Conservation (phyloP, 2,888 invertebrate genomes). For the Diogma glabrata region DNA sequence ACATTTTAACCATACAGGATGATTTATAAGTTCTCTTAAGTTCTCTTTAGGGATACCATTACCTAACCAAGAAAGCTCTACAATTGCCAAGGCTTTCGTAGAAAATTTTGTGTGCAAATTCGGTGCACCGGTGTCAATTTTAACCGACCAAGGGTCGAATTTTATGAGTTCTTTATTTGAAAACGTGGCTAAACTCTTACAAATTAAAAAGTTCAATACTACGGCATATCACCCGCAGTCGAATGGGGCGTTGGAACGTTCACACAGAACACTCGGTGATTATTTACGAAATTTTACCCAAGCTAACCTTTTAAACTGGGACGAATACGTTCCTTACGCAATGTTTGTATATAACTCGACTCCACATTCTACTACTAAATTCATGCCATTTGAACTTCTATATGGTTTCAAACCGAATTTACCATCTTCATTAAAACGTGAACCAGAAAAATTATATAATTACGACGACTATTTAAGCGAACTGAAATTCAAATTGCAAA, state of each 20-base stretch:
- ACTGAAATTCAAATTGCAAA: too few relatives aligned
- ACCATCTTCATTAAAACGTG: conserved; percentile 20
- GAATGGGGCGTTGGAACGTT: too few relatives aligned
- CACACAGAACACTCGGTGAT: conserved; percentile 24
- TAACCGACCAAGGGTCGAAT: neutral
- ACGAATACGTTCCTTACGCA: conserved; percentile 23
- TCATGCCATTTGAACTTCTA: conserved; percentile 27
- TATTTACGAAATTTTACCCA: conserved; percentile 25
- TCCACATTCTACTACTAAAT: conserved; percentile 25
- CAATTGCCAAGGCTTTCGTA: conserved; percentile 21
- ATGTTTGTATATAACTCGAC: conserved; percentile 26
- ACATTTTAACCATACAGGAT: conserved; percentile 28
- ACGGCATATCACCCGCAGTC: too few relatives aligned
- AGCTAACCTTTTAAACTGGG: conserved; percentile 24
- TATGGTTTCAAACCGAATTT: conserved; percentile 27
- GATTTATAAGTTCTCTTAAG: conserved; percentile 28
- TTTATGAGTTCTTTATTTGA: too few relatives aligned
- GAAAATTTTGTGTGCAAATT: neutral
- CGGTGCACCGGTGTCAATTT: neutral
- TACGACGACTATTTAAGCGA: conserved; percentile 21
- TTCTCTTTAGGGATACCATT: conserved; percentile 25
- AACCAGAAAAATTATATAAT: conserved; percentile 17
- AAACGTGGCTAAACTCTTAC: too few relatives aligned
- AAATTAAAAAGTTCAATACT: too few relatives aligned
- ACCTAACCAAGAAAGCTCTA: conserved; percentile 24